Base-by-base conservation (phyloP, 1,140 invertebrate genomes). In the Heterodera carotae region DNA sequence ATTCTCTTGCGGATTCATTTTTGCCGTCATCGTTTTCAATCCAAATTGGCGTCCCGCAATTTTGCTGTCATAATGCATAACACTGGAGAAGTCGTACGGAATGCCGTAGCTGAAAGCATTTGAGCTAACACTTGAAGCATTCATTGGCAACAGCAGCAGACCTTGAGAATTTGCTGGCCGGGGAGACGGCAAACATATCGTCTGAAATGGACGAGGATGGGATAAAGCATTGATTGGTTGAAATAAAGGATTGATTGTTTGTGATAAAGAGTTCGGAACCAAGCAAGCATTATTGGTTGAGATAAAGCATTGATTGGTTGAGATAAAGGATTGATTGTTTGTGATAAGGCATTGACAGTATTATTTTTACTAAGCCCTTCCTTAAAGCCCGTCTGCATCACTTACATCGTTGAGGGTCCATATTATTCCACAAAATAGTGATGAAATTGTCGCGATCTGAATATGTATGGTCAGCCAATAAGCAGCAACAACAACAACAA, bases 361-460 rank as follows among this genome's bases (percentile, higher is more conserved):
- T n/a, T n/a, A n/a, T n/a, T n/a, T n/a, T n/a, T n/a, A n/a, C n/a
- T n/a, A n/a, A n/a, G n/a, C n/a, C n/a, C n/a, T n/a, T n/a, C 2
- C 39, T 39, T 39, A 39, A 39, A 39, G 12, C 6, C 1, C 39
- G 6, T 39, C 39, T 12, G 39, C 12, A n/a, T 2, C 6, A 53
- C 48, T 53, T 53, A 53, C 48, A 86, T 34, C 86, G 72, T 62
- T 88, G 85, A 6, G 85, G 85, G 79, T 87, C 85, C 43, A 91
- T 90, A 70, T 91, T 91, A 7, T 89, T 82, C 86, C 90, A 91
- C 5, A 89, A 79, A 22, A 87, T 88, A 5, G 81, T 84, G 8
- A 91, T 88, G 75, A 89, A 88, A 1, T 89, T 75, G 79, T 91
- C 89, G 5, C 91, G 83, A 82, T 91, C 91, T 7, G 87, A 83